Conservation (phyloP, 1,140 invertebrate species). For the Drosophila jambulina region DNA sequence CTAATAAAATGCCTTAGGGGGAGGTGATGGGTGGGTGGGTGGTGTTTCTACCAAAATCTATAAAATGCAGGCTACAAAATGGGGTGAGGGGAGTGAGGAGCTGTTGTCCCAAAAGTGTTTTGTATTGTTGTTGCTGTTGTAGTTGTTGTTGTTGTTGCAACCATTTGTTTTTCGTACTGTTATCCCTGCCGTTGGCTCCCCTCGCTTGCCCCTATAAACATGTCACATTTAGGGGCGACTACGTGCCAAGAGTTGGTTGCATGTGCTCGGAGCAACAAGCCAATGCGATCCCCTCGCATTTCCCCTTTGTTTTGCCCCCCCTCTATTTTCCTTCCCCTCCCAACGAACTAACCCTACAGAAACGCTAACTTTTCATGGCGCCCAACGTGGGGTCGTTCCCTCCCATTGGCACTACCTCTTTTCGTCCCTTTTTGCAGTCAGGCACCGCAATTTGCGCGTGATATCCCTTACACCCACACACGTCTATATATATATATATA, state of each 20-base stretch:
- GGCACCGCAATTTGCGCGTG: conserved; percentile 82
- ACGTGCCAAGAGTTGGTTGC: conserved; percentile 78
- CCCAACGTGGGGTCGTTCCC: conserved; percentile 16
- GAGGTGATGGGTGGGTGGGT: background rate
- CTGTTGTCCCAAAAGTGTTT: conserved; percentile 52
- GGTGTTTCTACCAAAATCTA: conserved; percentile 41
- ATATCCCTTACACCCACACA: conserved; percentile 75
- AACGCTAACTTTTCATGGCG: conserved; percentile 29
- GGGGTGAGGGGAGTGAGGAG: too few relatives aligned
- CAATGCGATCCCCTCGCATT: conserved; percentile 32
- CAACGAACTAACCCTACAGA: background rate
- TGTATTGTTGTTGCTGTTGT: conserved; percentile 31
- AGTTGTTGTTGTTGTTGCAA: conserved; percentile 30
- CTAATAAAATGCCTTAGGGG: conserved; percentile 32
- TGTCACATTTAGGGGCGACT: conserved; percentile 71
- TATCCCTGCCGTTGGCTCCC: conserved; percentile 14
- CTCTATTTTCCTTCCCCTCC: background rate
- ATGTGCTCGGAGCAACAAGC: conserved; percentile 75
- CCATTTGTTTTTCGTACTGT: conserved; percentile 51
- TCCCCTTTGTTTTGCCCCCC: background rate
- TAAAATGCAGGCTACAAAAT: conserved; percentile 54
- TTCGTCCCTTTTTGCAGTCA: conserved; percentile 56
- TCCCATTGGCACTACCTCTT: background rate
- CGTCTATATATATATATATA: background rate
- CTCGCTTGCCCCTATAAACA: conserved; percentile 57